Percentiles rank a stretch among this genome's conserved stretches.
These are phyloP conservation scores for Knipowitschia caucasica DNA, from an alignment of 2,797 vertebrate genomes.

Conservation along the genomic window DNA sequence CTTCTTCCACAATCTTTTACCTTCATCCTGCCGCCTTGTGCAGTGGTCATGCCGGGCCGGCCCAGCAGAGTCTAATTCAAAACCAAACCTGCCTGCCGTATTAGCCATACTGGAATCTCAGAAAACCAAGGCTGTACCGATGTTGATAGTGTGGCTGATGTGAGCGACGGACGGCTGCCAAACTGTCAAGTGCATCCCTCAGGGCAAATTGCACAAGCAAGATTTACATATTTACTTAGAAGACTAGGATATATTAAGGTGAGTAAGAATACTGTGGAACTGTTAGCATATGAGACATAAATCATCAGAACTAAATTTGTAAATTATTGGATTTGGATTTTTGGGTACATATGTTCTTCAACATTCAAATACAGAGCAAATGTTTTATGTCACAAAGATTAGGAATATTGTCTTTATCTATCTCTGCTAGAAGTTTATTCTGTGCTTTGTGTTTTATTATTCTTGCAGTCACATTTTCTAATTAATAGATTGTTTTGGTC, in stretches of 20 bases:
- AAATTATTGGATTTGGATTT: no score
- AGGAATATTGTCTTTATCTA: neutral
- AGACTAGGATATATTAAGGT: neutral
- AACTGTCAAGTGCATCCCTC: slow-evolving; percentile 43
- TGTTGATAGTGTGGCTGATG: slow-evolving; percentile 35
- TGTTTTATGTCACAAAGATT: neutral
- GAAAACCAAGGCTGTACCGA: slow-evolving; percentile 14
- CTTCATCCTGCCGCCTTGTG: slow-evolving; percentile 62
- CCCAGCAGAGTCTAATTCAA: slow-evolving; percentile 60
- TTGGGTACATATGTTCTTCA: no score
- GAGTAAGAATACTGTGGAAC: neutral
- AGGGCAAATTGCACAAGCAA: slow-evolving; percentile 24
- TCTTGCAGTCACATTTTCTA: slow-evolving; percentile 6
- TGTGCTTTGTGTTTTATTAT: neutral
- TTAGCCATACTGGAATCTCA: slow-evolving; percentile 13
- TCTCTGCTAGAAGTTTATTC: neutral
- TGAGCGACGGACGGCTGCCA: slow-evolving; percentile 27
- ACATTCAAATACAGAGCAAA: neutral
- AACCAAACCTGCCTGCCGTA: slow-evolving; percentile 49
- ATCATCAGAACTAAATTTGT: no score
- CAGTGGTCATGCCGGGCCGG: slow-evolving; percentile 55
- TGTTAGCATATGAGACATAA: no score
- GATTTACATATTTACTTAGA: slow-evolving; percentile 12
- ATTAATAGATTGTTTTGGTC: slow-evolving; percentile 35
- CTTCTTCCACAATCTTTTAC: slow-evolving; percentile 71